Evolutionary conservation across 2,888 invertebrate genomes (phyloP).

Genomic region (Protula sp.): DNA sequence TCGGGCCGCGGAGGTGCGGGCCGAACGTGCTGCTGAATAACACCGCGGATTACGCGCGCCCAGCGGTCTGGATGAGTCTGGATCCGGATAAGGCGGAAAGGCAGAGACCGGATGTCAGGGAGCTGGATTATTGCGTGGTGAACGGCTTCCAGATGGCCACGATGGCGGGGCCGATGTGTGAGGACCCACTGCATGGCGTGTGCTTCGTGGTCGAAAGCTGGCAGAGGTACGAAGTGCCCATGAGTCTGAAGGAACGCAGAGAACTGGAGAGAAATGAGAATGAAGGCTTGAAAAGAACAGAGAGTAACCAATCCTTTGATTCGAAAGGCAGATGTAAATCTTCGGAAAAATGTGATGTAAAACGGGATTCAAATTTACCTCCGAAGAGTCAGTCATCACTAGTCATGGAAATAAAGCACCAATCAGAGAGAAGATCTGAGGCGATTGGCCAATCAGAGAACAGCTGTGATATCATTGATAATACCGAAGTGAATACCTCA

Average conservation of each 20-base stretch:
- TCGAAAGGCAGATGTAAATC: neutral
- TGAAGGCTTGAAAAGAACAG: neutral
- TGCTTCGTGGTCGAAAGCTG: slow-evolving; percentile 80
- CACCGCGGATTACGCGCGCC: slow-evolving; percentile 64
- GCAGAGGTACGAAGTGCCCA: slow-evolving; percentile 37
- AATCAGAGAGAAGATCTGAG: too few species aligned
- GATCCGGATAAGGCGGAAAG: neutral
- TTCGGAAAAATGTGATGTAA: too few species aligned
- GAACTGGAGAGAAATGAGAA: neutral
- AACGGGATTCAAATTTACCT: neutral
- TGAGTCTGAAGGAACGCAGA: neutral
- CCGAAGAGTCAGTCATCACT: neutral
- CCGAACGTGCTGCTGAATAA: slow-evolving; percentile 84
- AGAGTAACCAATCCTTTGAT: neutral
- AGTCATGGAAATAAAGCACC: neutral
- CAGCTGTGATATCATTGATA: neutral
- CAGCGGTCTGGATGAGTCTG: slow-evolving; percentile 52
- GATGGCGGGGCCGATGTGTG: slow-evolving; percentile 87
- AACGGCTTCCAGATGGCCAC: slow-evolving; percentile 64
- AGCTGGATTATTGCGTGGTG: slow-evolving; percentile 60
- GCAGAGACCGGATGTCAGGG: slow-evolving; percentile 14
- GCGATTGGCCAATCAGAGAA: neutral
- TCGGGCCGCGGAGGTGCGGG: slow-evolving; percentile 84
- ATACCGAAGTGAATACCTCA: neutral
- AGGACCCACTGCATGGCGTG: slow-evolving; percentile 94